Evolutionary conservation across 1,140 invertebrate genomes (phyloP), one percentile per base, ranked within the genome.

Genomic region (Drosophila nigrodunni): DNA sequence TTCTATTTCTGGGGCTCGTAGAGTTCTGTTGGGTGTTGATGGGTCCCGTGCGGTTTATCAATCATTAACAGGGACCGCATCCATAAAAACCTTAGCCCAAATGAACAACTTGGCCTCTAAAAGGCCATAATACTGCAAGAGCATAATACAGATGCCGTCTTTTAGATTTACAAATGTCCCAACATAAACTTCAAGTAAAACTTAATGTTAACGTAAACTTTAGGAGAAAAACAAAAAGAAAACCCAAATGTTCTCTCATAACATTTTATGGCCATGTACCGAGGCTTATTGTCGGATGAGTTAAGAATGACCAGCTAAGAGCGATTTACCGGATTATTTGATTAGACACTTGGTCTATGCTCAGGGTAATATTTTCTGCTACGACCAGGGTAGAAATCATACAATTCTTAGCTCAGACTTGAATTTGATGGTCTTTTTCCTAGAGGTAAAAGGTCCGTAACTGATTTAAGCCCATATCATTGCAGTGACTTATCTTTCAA

Each of bases 41-140:
- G 79, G 79, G 83, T 87, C 83, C 83, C 82, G 77, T 72, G 82
- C 81, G 83, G 82, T 82, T 88, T 87, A 87, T 87, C 80, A 87
- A 88, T 88, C 82, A 87, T 88, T 88, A 82, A 88, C 66, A 82
- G 66, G 78, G 79, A 74, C 57, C 50, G 25, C n/a, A 55, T 55
- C 37, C 78, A 75, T 86, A 86, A 86, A 77, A 86, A 64, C 47
- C 73, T 30, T 58, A 47, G 62, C 62, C 80, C 50, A 79, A 83
- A 82, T 76, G 80, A 64, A 44, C 60, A 25, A 57, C 50, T 58
- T 69, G 77, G 62, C 81, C 77, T 80, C 74, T 85, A 79, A 88
- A 88, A 73, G 83, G 62, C 83, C 83, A 87, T 88, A 76, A 30
- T 30, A 30, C 25, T 30, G 25, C 25, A 30, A 30, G 25, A 30